Percentiles rank a stretch among this genome's conserved stretches.
These are phyloP conservation scores for Ramazzottius varieornatus DNA, from an alignment of 2,888 invertebrate species.

Conservation along the genomic window DNA sequence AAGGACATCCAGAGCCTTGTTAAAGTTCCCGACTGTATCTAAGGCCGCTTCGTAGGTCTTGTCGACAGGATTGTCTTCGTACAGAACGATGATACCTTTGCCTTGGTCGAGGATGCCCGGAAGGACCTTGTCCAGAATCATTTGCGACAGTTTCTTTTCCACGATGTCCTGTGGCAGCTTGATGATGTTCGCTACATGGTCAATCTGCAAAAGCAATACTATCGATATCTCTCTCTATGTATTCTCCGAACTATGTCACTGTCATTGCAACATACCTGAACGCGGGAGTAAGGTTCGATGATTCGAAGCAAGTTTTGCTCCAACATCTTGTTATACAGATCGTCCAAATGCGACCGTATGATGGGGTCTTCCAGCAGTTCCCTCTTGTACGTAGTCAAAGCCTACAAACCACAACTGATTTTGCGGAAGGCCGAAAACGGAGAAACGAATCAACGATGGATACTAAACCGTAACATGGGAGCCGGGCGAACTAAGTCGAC, in stretches of 20 bases:
- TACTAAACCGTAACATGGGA: slow-evolving; percentile 5
- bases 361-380: slow-evolving; percentile 87
- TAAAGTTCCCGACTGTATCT: slow-evolving; percentile 94
- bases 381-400: slow-evolving; percentile 53
- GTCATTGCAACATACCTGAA: slow-evolving; percentile 37
- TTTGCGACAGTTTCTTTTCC: slow-evolving; percentile 94
- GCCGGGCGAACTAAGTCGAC: too few relatives aligned
- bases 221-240: too few relatives aligned
- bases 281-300: slow-evolving; percentile 91
- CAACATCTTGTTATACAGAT: slow-evolving; percentile 88
- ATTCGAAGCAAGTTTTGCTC: slow-evolving; percentile 95
- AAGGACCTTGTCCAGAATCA: slow-evolving; percentile 77
- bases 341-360: slow-evolving; percentile 79
- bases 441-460: background rate
- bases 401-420: slow-evolving; percentile 24
- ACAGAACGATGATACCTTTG: slow-evolving; percentile 84
- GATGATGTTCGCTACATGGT: slow-evolving; percentile 68
- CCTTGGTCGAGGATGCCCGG: slow-evolving; percentile 93
- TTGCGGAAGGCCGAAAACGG: too few relatives aligned
- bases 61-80: slow-evolving; percentile 75
- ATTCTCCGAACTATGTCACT: background rate
- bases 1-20: slow-evolving; percentile 93
- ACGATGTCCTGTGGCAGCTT: slow-evolving; percentile 66
- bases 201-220: slow-evolving; percentile 20
- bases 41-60: slow-evolving; percentile 90